Evolutionary conservation across 37 sponge, comb jelly and placozoan species (phyloP).

Genomic region (Haliclona indistincta): DNA sequence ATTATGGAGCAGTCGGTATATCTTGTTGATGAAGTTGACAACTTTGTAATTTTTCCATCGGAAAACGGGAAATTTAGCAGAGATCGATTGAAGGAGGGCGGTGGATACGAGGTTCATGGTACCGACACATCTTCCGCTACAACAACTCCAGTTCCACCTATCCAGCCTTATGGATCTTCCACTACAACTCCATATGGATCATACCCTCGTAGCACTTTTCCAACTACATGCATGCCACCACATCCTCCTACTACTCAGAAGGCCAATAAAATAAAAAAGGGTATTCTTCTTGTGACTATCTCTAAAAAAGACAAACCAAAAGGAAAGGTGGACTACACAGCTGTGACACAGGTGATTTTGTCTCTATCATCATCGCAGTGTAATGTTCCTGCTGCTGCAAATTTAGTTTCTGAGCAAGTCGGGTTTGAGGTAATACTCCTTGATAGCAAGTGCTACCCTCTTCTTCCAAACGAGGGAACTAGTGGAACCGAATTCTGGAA

Average conservation of each 20-base stretch:
- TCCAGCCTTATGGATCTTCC: background rate
- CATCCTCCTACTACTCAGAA: background rate
- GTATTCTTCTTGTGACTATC: background rate
- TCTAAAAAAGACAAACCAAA: background rate
- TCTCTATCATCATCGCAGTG: background rate
- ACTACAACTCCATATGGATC: background rate
- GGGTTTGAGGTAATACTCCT: background rate
- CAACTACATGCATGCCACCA: background rate
- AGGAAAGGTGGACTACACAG: background rate
- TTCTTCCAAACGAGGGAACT: background rate
- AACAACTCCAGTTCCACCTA: too few species aligned
- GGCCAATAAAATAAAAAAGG: background rate
- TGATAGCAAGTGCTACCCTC: constrained; percentile 12
- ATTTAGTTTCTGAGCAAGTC: background rate
- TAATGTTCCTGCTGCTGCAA: background rate
- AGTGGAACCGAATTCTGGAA: constrained; percentile 3
- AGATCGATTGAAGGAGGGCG: background rate
- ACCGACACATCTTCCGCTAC: too few species aligned
- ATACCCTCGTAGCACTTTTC: background rate
- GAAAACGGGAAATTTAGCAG: background rate
- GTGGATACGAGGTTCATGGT: background rate
- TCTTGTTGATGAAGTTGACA: background rate
- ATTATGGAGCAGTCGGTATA: background rate
- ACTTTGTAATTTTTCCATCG: background rate
- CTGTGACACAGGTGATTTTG: background rate